Base-by-base conservation (phyloP, 2,113 vertebrate genomes). In the Indicator indicator region DNA sequence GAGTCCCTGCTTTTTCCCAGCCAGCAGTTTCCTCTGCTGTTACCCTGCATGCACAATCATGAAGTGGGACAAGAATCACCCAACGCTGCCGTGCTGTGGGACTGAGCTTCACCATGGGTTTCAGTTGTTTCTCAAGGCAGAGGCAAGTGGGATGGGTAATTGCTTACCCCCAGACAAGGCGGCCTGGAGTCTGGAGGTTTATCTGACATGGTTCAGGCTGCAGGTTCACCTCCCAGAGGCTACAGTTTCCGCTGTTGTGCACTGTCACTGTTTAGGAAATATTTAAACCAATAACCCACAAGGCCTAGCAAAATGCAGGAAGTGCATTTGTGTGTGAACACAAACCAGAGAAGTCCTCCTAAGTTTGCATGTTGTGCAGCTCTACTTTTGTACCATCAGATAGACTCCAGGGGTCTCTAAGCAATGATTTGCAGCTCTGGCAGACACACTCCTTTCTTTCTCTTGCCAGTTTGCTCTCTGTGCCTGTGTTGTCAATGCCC, bases 301-400 rank as follows among this genome's bases (percentile, higher is more conserved):
- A 79, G 58, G 48, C 52, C 33, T 48, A 76, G 64, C 78, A 88
- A 50, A 64, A 88, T 83, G 73, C 91, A 94, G 94, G 94, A 88
- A 85, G 86, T 91, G 60, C 33, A 55, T 32, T 26, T 26, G 15
- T 33, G 20, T 12, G 32, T 44, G 78, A 91, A 83, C 78, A 33
- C 62, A 83, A 64, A 1, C 33, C 52, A 95, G 89, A 88, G 83
- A 91, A 74, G 42, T 40, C 68, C 87, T 87, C 81, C 90, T 5
- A 16, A 55, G 68, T 24, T 23, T 0, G 58, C 21, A 2, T 16
- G 4, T 7, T 1, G 2, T 8, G 20, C 70, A 63, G 69, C 16
- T 36, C 7, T 8, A 19, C 33, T 52, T 70, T 40, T 36, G 46
- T 9, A 3, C 24, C 68, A 73, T 16, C 64, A 80, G 44, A 69